Conservation (phyloP, 2,113 vertebrate species). For the Centropus bengalensis region DNA sequence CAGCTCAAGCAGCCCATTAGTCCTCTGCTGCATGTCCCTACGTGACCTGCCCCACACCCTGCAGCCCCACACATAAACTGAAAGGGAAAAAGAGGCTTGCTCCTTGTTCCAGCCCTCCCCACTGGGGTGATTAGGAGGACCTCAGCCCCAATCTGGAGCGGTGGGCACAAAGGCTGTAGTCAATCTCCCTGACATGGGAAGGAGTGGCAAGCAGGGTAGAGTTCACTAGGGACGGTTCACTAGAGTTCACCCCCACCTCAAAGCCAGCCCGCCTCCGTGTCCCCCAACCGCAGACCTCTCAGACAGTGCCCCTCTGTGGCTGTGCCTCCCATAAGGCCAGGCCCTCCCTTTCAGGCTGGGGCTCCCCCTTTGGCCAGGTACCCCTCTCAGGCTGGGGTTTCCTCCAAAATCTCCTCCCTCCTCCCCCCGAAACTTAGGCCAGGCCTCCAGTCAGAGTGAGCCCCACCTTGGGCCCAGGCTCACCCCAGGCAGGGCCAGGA, state of each 20-base stretch:
- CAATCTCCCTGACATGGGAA: fast-evolving
- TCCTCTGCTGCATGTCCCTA: not conserved
- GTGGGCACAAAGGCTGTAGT: not conserved
- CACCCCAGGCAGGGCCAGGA: no score
- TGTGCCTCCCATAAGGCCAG: not conserved
- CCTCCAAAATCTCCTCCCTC: no score
- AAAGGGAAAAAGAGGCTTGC: fast-evolving
- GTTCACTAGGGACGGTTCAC: no score
- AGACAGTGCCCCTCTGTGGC: not conserved
- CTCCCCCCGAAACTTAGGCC: no score
- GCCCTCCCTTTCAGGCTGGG: no score
- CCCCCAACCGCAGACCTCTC: not conserved
- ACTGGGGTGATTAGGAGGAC: no score
- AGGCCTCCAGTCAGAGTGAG: no score
- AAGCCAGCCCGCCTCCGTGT: not conserved
- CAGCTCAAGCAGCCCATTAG: not conserved
- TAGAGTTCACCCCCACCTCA: no score
- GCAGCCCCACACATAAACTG: fast-evolving
- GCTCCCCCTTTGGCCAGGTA: no score
- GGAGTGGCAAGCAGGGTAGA: no score
- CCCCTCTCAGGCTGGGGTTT: no score
- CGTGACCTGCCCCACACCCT: not conserved
- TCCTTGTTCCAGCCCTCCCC: not conserved
- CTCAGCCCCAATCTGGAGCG: not conserved
- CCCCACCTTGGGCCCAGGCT: no score